Conservation (phyloP, 2,888 invertebrate species). For the Achlya flavicornis region DNA sequence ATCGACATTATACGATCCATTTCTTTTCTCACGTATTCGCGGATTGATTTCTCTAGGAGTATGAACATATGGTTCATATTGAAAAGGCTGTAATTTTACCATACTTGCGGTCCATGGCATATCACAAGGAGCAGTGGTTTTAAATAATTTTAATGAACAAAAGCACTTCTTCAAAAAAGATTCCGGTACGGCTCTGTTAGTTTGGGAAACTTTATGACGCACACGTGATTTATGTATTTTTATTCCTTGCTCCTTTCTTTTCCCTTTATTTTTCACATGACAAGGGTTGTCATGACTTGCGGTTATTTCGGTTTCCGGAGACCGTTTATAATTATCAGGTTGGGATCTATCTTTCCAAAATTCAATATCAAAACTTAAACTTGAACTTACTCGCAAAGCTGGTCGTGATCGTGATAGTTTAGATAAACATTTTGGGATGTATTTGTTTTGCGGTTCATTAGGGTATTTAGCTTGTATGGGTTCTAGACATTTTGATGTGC, state of each 20-base stretch:
- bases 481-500: background rate
- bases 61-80: background rate
- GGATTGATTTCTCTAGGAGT: background rate
- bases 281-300: too few relatives aligned
- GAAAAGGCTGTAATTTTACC: background rate
- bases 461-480: background rate
- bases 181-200: background rate
- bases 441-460: conserved; percentile 3
- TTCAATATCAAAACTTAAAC: conserved; percentile 43
- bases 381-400: conserved; percentile 36
- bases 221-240: background rate
- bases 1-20: background rate
- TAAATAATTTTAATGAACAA: conserved; percentile 13
- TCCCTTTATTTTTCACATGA: background rate
- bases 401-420: conserved; percentile 17
- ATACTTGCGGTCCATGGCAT: background rate
- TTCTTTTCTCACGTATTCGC: background rate
- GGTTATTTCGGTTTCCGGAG: background rate
- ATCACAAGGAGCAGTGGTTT: background rate
- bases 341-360: conserved; percentile 36
- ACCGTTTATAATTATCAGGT: background rate
- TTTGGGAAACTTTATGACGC: background rate
- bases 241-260: background rate
- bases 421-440: background rate
- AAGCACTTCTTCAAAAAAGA: conserved; percentile 11